A percentile compares a stretch with the other conserved stretches of the same genome.
These are phyloP conservation scores for Lacerta bilineata DNA, from an alignment of 2,797 vertebrate species.

Conservation along the genomic window DNA sequence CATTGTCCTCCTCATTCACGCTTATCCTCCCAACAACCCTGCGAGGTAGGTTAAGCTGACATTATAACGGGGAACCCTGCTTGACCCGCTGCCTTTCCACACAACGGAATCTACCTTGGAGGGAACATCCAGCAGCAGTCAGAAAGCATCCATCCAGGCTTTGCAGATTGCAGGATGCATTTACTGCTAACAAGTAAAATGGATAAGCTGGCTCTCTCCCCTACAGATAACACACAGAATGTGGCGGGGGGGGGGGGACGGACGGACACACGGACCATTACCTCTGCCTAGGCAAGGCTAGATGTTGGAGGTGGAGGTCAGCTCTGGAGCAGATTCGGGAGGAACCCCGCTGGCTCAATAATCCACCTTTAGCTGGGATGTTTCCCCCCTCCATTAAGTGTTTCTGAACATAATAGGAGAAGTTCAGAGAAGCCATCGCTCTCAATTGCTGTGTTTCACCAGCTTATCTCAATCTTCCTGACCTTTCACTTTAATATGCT, in stretches of 20 bases:
- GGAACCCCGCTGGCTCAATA: slow-evolving; percentile 1
- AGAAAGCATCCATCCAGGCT: too few species aligned
- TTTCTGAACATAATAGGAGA: slow-evolving; percentile 41
- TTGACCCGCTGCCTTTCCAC: background rate
- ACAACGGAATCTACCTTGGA: background rate
- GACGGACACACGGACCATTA: slow-evolving; percentile 10
- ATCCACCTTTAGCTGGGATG: slow-evolving; percentile 43
- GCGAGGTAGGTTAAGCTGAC: too few species aligned
- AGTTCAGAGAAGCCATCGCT: background rate
- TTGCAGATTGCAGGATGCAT: background rate
- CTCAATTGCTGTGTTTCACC: background rate
- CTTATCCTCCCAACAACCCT: too few species aligned
- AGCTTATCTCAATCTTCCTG: slow-evolving; percentile 58
- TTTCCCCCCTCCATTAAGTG: slow-evolving; percentile 41
- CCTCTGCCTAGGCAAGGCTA: slow-evolving; percentile 15
- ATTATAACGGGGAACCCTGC: too few species aligned
- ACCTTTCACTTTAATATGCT: slow-evolving; percentile 52
- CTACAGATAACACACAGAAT: background rate
- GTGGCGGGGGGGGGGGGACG: background rate
- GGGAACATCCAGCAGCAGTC: background rate
- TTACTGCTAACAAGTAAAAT: background rate
- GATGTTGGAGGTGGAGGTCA: slow-evolving; percentile 40
- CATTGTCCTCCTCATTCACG: too few species aligned
- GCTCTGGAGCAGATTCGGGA: slow-evolving; percentile 54
- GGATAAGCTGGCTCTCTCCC: background rate